Conservation (phyloP, 2,797 vertebrate species). For the Helarctos malayanus region DNA sequence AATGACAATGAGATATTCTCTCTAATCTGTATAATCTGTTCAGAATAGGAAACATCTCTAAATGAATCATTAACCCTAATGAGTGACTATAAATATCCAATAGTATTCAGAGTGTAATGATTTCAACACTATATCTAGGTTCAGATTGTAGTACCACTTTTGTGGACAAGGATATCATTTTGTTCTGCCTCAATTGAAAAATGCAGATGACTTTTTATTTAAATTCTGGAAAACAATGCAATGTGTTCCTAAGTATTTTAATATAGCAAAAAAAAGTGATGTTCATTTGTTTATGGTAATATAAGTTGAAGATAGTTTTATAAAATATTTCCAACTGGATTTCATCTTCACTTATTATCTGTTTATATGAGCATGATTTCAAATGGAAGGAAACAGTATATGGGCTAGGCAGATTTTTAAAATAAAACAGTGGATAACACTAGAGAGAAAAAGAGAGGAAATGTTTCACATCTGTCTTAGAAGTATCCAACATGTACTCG, state of each 20-base stretch:
- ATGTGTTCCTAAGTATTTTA: neutral
- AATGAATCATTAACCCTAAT: conserved; percentile 40
- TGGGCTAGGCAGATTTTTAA: conserved; percentile 1
- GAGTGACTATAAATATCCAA: conserved; percentile 27
- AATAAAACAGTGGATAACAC: conserved; percentile 40
- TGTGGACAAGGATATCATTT: neutral
- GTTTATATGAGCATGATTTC: conserved; percentile 4
- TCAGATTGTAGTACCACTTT: neutral
- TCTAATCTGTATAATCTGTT: neutral
- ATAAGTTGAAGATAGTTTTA: conserved; percentile 22
- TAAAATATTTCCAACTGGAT: conserved; percentile 29
- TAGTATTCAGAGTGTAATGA: conserved; percentile 19
- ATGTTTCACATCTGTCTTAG: conserved; percentile 16
- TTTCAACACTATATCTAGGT: neutral
- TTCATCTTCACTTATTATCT: conserved; percentile 44
- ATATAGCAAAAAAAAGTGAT: neutral
- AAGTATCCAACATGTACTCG: conserved; percentile 8
- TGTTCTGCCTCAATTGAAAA: neutral
- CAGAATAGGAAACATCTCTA: conserved; percentile 17
- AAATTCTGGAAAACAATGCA: neutral
- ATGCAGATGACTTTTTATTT: neutral
- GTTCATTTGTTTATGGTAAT: conserved; percentile 7
- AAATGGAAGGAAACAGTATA: conserved; percentile 18
- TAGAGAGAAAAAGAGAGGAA: neutral
- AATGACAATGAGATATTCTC: neutral